A percentile compares a stretch with the other conserved stretches of the same genome.
Conservation (phyloP, 2,113 vertebrate species). For the Chrysemys picta region DNA sequence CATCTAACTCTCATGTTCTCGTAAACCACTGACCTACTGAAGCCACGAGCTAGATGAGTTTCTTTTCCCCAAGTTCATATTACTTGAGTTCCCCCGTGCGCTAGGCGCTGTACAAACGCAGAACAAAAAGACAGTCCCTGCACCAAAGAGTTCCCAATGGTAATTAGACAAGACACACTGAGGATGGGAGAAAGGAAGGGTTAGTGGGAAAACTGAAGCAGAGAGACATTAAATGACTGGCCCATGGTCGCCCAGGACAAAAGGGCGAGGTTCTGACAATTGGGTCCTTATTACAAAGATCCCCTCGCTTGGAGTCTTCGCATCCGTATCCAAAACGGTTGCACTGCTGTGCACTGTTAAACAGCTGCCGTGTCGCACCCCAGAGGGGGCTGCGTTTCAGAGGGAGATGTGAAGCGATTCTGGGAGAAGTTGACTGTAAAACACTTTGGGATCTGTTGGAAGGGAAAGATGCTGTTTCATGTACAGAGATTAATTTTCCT, state of each 20-base stretch:
- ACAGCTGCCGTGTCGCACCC: neutral
- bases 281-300: neutral
- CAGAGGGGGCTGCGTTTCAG: neutral
- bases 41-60: neutral
- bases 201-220: neutral
- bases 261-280: neutral
- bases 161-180: neutral
- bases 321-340: neutral
- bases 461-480: neutral
- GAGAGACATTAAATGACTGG: neutral
- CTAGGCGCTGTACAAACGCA: neutral
- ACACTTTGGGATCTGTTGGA: neutral
- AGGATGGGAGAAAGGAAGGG: neutral
- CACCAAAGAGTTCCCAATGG: neutral
- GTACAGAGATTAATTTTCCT: neutral
- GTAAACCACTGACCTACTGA: neutral
- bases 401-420: neutral
- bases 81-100: neutral
- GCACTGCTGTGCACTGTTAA: neutral
- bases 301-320: neutral
- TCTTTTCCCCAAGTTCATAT: neutral
- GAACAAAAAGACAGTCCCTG: neutral
- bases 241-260: neutral
- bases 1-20: conserved; percentile 48
- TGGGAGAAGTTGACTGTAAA: neutral